These are phyloP conservation scores for Entomobrya multifasciata DNA, from an alignment of 2,888 invertebrate species.

Conservation along the genomic window DNA sequence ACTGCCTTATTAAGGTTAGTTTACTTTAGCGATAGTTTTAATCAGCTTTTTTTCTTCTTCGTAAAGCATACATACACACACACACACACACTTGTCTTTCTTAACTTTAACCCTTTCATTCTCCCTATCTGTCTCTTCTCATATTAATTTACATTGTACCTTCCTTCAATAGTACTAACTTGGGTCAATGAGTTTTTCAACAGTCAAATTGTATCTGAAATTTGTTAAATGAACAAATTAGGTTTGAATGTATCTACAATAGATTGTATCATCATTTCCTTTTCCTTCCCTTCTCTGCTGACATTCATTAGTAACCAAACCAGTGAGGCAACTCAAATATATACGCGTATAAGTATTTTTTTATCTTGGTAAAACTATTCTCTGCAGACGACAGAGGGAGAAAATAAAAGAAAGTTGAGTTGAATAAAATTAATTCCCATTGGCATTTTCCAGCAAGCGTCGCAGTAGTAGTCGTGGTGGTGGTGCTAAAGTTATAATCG, in stretches of 20 bases:
- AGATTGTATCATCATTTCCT: too few relatives aligned
- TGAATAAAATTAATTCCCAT: slow-evolving; percentile 61
- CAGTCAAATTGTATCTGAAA: background rate
- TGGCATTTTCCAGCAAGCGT: too few relatives aligned
- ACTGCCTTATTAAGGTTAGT: slow-evolving; percentile 64
- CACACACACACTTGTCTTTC: background rate
- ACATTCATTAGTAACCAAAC: slow-evolving; percentile 59
- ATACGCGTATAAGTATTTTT: too few relatives aligned
- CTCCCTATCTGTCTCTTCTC: background rate
- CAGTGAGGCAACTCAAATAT: background rate
- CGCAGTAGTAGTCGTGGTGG: too few relatives aligned
- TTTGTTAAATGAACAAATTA: too few relatives aligned
- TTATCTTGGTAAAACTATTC: background rate
- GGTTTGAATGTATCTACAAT: too few relatives aligned
- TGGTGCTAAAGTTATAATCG: too few relatives aligned
- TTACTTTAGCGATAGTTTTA: slow-evolving; percentile 64
- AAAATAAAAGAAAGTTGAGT: background rate
- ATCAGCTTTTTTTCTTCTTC: slow-evolving; percentile 56
- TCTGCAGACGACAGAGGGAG: background rate
- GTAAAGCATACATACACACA: slow-evolving; percentile 18
- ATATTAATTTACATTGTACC: slow-evolving; percentile 44
- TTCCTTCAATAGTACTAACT: slow-evolving; percentile 17
- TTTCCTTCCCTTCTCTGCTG: too few relatives aligned
- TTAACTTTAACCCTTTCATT: background rate
- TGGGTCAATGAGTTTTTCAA: slow-evolving; percentile 32